phyloP scores from a whole-genome alignment of 1,140 invertebrate species.

The Leptinotarsa defecta region DNA sequence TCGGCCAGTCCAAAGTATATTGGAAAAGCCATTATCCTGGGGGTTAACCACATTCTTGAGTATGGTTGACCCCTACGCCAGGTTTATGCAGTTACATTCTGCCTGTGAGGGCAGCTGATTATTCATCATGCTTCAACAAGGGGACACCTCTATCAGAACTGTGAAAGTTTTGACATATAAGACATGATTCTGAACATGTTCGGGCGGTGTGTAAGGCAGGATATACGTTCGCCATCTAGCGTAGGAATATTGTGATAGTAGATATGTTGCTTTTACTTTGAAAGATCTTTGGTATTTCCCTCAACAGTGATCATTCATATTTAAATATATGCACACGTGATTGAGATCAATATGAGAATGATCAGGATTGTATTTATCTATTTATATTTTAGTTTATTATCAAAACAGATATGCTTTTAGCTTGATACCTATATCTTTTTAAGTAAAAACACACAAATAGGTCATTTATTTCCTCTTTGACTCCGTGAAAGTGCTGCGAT shows the following conservation, averaged over 20 bases:
- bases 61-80: constrained; percentile 41
- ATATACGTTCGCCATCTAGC: background rate
- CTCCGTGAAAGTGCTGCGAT: too few species aligned
- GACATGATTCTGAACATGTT: background rate
- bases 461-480: too few species aligned
- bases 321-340: background rate
- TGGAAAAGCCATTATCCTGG: constrained; percentile 35
- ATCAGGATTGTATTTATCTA: background rate
- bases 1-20: constrained; percentile 37
- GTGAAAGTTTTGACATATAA: background rate
- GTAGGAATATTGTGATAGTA: background rate
- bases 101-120: background rate
- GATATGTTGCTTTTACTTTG: too few species aligned
- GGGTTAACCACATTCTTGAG: constrained; percentile 35
- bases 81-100: background rate
- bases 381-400: background rate
- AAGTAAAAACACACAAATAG: too few species aligned
- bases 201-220: background rate
- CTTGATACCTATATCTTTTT: background rate
- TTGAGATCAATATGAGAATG: background rate
- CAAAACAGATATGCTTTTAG: background rate
- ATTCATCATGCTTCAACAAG: constrained; percentile 23
- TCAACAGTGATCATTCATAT: background rate
- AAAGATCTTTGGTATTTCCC: background rate
- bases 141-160: background rate